A percentile compares a stretch with the other conserved stretches of the same genome.
These are phyloP conservation scores for Autographa gamma DNA, from an alignment of 2,888 invertebrate genomes.

Conservation along the genomic window DNA sequence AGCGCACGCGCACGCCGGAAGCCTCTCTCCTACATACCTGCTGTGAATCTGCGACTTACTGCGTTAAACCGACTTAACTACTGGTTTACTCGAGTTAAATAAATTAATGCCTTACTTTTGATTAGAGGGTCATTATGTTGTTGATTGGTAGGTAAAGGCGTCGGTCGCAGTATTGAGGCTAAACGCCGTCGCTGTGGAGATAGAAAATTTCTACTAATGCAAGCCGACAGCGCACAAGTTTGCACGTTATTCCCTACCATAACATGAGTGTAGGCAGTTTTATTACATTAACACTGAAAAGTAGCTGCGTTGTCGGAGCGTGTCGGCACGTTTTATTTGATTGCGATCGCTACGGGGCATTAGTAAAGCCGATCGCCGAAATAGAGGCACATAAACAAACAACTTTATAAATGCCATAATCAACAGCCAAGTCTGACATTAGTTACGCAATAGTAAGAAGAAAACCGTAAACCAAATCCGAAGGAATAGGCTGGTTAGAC, in stretches of 20 bases:
- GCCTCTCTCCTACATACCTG: slow-evolving; percentile 60
- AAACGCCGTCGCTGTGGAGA: slow-evolving; percentile 51
- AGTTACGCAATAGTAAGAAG: slow-evolving; percentile 68
- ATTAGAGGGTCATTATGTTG: slow-evolving; percentile 72
- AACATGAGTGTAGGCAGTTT: slow-evolving; percentile 23
- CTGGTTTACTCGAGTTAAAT: slow-evolving; percentile 64
- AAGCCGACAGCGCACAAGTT: slow-evolving; percentile 43
- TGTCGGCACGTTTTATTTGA: slow-evolving; percentile 29
- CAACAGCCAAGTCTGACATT: slow-evolving; percentile 55
- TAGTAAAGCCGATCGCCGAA: slow-evolving; percentile 46
- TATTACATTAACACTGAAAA: slow-evolving; percentile 41
- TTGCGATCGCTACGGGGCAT: slow-evolving; percentile 33
- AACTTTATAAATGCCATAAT: slow-evolving; percentile 58
- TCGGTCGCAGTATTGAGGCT: slow-evolving; percentile 65
- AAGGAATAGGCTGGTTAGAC: slow-evolving; percentile 73
- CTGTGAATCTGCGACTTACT: slow-evolving; percentile 69
- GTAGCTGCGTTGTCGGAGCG: background rate
- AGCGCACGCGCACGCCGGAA: slow-evolving; percentile 69
- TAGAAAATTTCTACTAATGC: slow-evolving; percentile 50
- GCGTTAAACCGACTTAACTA: slow-evolving; percentile 66
- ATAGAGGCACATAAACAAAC: slow-evolving; percentile 50
- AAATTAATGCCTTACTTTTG: slow-evolving; percentile 69
- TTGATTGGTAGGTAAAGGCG: slow-evolving; percentile 70
- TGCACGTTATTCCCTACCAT: slow-evolving; percentile 25
- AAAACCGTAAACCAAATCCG: slow-evolving; percentile 70